Evolutionary conservation across 2,888 invertebrate genomes (phyloP), one percentile per base, ranked within the genome.

Genomic region (Himalopsyche tibetana): DNA sequence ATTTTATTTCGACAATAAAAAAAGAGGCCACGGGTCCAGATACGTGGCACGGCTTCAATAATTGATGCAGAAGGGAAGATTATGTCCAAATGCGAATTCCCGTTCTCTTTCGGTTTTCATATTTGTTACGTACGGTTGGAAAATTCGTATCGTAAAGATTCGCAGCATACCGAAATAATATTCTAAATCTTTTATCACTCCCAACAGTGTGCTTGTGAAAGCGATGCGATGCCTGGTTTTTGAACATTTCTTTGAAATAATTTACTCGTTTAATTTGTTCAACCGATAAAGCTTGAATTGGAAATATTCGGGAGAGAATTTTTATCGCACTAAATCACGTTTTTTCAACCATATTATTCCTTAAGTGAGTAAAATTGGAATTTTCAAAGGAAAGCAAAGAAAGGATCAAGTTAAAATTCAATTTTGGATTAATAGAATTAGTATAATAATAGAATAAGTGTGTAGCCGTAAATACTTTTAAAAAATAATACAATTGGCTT

Each of bases 1-100:
- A 19, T 63, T 63, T 63, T 63, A 63, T 63, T 63, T 63, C 63
- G n/a, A 63, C 19, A 63, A 19, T 63, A 63, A 63, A 63, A 42
- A 63, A 63, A 19, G 63, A 8, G 19, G 63, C 63, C 9, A 63
- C 63, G 28, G 6, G 19, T 63, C 63, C 19, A 19, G 28, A 63
- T 19, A 63, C 63, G 63, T 19, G 63, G 63, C 28, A 11, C 28
- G 63, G 63, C 11, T 63, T 63, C 28, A 63, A 63, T 63, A 63
- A 63, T 63, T 63, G 63, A 63, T 63, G 63, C 63, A 63, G 19
- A 63, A 63, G 19, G 15, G 63, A 63, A 63, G 63, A 63, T 63
- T 63, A 63, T 63, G 63, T 63, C 19, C 63, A 11, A 63, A 28
- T 2, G 6, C 28, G 5, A 28, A 28, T 28, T 63, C 11, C 8